Percentiles rank a stretch among this genome's conserved stretches.
These are phyloP conservation scores for Cryptocheilus praepositus DNA, from an alignment of 2,888 invertebrate species.

Conservation along the genomic window DNA sequence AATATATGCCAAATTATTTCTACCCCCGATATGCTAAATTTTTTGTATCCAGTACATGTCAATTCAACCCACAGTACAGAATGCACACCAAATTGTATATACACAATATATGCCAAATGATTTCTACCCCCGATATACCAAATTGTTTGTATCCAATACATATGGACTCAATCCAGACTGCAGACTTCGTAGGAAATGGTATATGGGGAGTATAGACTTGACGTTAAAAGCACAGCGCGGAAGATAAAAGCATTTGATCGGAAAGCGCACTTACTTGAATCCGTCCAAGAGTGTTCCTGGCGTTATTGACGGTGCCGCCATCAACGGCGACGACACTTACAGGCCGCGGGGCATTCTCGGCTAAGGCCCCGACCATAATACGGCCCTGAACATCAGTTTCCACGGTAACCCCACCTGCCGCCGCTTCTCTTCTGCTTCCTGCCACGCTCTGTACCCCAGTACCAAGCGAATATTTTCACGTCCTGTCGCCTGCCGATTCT, in stretches of 20 bases:
- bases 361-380: constrained; percentile 72
- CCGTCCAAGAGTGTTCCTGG: constrained; percentile 30
- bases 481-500: not conserved
- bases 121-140: too few species aligned
- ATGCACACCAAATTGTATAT: too few species aligned
- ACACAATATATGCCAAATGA: too few species aligned
- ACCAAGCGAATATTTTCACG: not conserved
- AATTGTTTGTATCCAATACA: too few species aligned
- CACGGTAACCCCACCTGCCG: constrained; percentile 37
- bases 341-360: constrained; percentile 72
- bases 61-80: too few species aligned
- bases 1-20: too few species aligned
- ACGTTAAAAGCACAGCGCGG: not conserved
- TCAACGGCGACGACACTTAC: constrained; percentile 70
- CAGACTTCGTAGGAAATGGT: too few species aligned
- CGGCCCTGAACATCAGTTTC: constrained; percentile 66
- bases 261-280: constrained; percentile 42
- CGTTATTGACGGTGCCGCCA: constrained; percentile 49
- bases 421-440: constrained; percentile 20
- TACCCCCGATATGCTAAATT: too few species aligned
- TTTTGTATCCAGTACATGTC: too few species aligned
- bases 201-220: too few species aligned
- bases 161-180: too few species aligned
- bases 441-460: not conserved
- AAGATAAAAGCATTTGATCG: too few species aligned